Percentiles rank a stretch among this genome's conserved stretches.
phyloP scores from a whole-genome alignment of 2,888 invertebrate species.

The Lepidochrysops patricia region DNA sequence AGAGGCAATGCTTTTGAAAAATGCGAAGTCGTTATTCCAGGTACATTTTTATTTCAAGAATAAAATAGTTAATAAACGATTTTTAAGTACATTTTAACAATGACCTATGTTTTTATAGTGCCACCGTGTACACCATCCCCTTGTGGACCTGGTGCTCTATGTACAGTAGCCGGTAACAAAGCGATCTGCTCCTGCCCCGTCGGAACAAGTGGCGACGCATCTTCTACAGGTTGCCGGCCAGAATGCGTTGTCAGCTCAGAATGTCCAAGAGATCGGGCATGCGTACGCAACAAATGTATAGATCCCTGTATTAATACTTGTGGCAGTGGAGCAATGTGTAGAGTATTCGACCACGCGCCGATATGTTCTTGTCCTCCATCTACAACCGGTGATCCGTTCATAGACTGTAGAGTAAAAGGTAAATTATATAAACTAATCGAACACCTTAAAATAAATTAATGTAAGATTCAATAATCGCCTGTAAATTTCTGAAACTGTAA shows the following conservation, averaged over 20 bases:
- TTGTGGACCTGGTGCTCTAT: constrained; percentile 86
- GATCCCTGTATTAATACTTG: constrained; percentile 90
- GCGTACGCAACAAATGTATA: constrained; percentile 84
- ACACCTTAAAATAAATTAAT: not conserved
- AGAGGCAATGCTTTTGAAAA: constrained; percentile 79
- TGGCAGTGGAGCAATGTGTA: constrained; percentile 84
- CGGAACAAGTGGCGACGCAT: constrained; percentile 83
- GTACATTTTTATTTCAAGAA: constrained; percentile 30
- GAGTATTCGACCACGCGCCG: constrained; percentile 69
- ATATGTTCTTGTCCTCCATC: constrained; percentile 86
- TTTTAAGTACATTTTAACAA: not conserved
- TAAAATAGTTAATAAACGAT: not conserved
- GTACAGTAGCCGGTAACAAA: constrained; percentile 69
- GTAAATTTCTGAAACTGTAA: too few species aligned
- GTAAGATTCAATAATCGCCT: too few species aligned
- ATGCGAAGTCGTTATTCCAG: constrained; percentile 64
- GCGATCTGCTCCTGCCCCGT: constrained; percentile 84
- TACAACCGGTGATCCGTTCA: constrained; percentile 86
- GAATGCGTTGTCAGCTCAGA: constrained; percentile 90
- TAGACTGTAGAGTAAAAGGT: constrained; percentile 73
- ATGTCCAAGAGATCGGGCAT: constrained; percentile 83
- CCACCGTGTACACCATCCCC: constrained; percentile 83
- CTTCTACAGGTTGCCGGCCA: constrained; percentile 84
- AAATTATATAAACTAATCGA: constrained; percentile 3
- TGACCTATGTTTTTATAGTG: constrained; percentile 32